Base-by-base conservation (phyloP, 2,888 invertebrate species). In the Hanleya hanleyi region DNA sequence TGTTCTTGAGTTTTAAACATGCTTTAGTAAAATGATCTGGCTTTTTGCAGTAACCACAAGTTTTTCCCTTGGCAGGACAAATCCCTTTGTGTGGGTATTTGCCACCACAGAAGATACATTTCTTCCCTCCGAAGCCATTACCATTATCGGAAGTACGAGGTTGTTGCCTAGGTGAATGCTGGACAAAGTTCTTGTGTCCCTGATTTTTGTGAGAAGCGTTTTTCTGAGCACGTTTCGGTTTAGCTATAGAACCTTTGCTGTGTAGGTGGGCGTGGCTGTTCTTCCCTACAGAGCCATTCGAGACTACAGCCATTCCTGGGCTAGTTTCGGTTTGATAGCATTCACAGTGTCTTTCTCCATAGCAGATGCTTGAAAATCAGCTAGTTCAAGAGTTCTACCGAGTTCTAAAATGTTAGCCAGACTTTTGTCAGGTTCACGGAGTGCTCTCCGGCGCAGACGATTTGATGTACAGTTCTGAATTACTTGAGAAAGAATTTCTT, bases 381-480 rank as follows among this genome's bases (percentile, higher is more conserved):
- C 49, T 22, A 74, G 15, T 67, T 80, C 81, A 3, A 77, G 74
- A 65, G 49, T 70, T 65, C 0, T n/a, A n/a, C n/a, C 26, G 9
- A 64, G 15, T 26, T 29, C 33, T 5, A 36, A 36, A 65, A 65
- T 65, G 22, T 65, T n/a, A 22, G 18, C 18, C 15, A 77, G 38
- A 9, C 29, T 47, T 51, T 70, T 76, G 35, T 73, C 73, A 15
- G 73, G 57, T 51, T 70, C 76, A n/a, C 70, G n/a, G 18, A 81
- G 61, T 22, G 77, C 81, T 37, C 79, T 66, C 37, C 81, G 47
- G 5, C 77, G 50, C 1, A 78, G 47, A 35, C 71, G 66, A 37
- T 74, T 80, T 22, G 77, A 79, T n/a, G 37, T 57, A 36, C 80
- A 80, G 35, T 77, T 67, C 61, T 80, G 77, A 37, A 80, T 77